Conservation (phyloP, 2,113 vertebrate species). For the Scomber colias region DNA sequence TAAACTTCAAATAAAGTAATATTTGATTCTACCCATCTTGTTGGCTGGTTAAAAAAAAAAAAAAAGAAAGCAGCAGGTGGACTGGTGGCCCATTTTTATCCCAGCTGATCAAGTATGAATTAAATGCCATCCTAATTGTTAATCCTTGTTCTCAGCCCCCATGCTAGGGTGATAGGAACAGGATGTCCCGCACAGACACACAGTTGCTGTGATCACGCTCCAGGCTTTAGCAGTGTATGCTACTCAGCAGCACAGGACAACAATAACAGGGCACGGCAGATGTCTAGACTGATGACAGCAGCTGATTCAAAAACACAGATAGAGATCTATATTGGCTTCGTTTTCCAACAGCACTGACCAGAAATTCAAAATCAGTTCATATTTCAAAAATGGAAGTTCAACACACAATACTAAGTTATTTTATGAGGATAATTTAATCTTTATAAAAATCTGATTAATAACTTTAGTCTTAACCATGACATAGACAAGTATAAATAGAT, state of each 20-base stretch:
- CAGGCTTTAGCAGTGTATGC: conserved; percentile 44
- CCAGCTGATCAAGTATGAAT: conserved; percentile 32
- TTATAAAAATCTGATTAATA: too few relatives aligned
- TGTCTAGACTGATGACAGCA: conserved; percentile 61
- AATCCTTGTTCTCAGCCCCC: conserved; percentile 43
- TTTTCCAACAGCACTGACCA: background rate
- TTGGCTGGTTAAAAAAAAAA: background rate
- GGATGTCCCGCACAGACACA: conserved; percentile 37
- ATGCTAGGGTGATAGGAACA: conserved; percentile 36
- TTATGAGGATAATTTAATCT: background rate
- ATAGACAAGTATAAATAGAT: too few relatives aligned
- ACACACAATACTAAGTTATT: background rate
- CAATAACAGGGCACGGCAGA: conserved; percentile 51
- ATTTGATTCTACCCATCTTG: background rate
- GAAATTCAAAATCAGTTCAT: conserved; percentile 2
- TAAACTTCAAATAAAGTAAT: background rate
- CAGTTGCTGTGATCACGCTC: conserved; percentile 36
- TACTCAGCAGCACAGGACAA: conserved; percentile 30
- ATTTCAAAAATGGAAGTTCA: background rate
- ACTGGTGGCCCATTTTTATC: background rate
- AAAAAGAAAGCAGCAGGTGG: background rate
- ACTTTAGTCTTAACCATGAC: too few relatives aligned
- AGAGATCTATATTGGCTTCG: conserved; percentile 23
- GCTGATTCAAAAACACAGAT: conserved; percentile 39
- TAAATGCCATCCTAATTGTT: conserved; percentile 41